A percentile compares a stretch with the other conserved stretches of the same genome.
phyloP scores from a whole-genome alignment of 2,797 vertebrate species.

The Lepilemur septentrionalis region DNA sequence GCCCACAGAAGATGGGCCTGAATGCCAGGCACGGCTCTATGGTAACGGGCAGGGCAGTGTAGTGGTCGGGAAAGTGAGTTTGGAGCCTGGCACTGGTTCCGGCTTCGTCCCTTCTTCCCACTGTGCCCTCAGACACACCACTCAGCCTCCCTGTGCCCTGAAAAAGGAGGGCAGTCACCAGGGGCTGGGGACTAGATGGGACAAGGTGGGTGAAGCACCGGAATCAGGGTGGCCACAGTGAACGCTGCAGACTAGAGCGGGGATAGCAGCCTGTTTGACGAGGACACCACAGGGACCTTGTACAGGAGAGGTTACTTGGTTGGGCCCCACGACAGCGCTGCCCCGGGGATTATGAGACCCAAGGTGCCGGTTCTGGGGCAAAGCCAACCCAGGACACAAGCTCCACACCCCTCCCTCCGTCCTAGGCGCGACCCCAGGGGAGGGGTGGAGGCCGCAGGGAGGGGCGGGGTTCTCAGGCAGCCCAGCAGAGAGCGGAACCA shows the following conservation, averaged over 20 bases:
- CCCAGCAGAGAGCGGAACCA: background rate
- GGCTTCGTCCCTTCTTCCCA: background rate
- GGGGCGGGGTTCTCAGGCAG: background rate
- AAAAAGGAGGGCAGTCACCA: background rate
- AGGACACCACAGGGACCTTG: background rate
- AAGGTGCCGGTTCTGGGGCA: background rate
- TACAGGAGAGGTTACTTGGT: fast-evolving
- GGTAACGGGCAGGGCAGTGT: fast-evolving
- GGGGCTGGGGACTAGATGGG: fast-evolving
- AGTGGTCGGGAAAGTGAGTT: background rate
- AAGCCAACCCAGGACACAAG: background rate
- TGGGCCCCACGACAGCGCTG: fast-evolving
- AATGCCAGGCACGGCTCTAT: fast-evolving
- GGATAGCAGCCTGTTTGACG: background rate
- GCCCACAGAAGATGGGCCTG: background rate
- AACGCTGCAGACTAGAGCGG: background rate
- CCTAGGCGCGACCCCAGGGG: background rate
- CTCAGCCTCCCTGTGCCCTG: background rate
- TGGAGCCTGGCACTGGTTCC: background rate
- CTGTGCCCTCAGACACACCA: background rate
- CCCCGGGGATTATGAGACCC: fast-evolving
- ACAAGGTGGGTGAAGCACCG: fast-evolving
- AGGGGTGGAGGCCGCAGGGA: too few relatives aligned
- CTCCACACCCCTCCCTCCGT: background rate
- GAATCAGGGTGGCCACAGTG: too few relatives aligned